These are phyloP conservation scores for Spinibarbus caldwelli DNA, from an alignment of 2,797 vertebrate genomes.

Conservation along the genomic window DNA sequence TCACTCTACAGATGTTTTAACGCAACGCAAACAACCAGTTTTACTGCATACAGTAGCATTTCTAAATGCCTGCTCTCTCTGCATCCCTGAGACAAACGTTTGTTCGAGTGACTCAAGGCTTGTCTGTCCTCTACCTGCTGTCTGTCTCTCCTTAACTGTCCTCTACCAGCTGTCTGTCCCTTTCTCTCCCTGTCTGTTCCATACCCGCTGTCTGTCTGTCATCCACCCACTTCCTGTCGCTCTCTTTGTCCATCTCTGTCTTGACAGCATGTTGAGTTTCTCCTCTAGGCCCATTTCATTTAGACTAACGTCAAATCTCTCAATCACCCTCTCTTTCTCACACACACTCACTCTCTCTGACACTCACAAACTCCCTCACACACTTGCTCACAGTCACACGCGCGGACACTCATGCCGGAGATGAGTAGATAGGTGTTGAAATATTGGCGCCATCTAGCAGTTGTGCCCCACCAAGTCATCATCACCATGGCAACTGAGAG, in stretches of 20 bases:
- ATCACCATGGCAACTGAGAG: slow-evolving; percentile 48
- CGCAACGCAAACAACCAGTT: background rate
- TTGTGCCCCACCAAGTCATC: slow-evolving; percentile 25
- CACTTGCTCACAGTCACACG: slow-evolving; percentile 34
- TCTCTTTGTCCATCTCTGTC: background rate
- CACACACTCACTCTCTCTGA: slow-evolving; percentile 13
- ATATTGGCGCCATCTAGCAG: slow-evolving; percentile 52
- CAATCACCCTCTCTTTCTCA: slow-evolving; percentile 16
- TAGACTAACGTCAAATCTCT: slow-evolving; percentile 32
- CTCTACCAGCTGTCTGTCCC: slow-evolving; percentile 18
- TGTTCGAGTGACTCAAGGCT: slow-evolving; percentile 41
- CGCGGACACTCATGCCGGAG: slow-evolving; percentile 39
- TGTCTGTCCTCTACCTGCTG: slow-evolving; percentile 42
- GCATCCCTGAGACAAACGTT: slow-evolving; percentile 4
- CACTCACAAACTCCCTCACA: slow-evolving; percentile 28
- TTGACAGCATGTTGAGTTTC: slow-evolving; percentile 25
- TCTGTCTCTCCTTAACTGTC: slow-evolving; percentile 30
- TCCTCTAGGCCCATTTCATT: slow-evolving; percentile 31
- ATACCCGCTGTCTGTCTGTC: background rate
- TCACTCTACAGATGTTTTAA: background rate
- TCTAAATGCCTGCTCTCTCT: background rate
- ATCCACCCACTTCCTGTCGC: slow-evolving; percentile 3
- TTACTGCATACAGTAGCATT: background rate
- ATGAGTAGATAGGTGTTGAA: slow-evolving; percentile 49
- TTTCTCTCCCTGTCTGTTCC: background rate